These are phyloP conservation scores for Sula dactylatra DNA, from an alignment of 2,113 vertebrate species.

Conservation along the genomic window DNA sequence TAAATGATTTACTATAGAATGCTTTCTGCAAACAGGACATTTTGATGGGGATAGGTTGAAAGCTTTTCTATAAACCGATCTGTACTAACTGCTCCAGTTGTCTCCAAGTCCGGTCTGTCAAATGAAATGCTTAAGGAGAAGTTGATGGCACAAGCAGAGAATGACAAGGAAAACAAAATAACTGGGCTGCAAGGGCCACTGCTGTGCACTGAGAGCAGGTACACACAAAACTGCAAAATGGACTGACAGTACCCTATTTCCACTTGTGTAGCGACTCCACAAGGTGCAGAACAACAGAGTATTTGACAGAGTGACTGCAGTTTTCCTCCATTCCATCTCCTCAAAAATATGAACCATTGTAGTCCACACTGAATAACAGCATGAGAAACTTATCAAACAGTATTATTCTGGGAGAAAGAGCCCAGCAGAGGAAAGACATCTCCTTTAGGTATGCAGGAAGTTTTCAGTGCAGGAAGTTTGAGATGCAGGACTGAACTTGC, in stretches of 20 bases:
- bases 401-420: background rate
- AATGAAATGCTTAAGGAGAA: background rate
- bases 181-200: background rate
- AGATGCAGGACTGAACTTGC: conserved; percentile 5
- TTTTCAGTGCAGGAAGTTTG: background rate
- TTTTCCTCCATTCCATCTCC: background rate
- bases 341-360: background rate
- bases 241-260: background rate
- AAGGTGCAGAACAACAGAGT: background rate
- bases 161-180: background rate
- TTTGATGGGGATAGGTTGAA: background rate
- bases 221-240: background rate
- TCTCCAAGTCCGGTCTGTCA: background rate
- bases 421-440: background rate
- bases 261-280: background rate
- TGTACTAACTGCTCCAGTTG: background rate
- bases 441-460: background rate
- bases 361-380: background rate
- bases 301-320: background rate
- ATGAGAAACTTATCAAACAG: background rate
- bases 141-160: background rate
- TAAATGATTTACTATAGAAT: background rate
- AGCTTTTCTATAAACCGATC: background rate
- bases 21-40: background rate
- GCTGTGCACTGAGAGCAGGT: background rate